Base-by-base conservation (phyloP, 2,113 vertebrate species). In the Coracopsis vasa region DNA sequence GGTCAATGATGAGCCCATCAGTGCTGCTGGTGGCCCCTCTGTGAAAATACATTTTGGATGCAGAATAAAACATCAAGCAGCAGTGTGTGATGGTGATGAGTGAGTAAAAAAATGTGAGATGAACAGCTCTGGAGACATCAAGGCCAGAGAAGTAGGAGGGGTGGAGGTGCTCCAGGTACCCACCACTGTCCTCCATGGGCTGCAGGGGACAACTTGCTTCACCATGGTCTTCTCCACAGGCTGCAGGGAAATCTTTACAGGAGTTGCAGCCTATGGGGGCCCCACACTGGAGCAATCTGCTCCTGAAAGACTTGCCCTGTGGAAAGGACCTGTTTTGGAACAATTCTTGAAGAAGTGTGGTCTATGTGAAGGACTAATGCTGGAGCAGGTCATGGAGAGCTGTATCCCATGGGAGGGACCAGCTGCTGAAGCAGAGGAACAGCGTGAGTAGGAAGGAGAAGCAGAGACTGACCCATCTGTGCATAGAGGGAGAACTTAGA, bases 221-320 rank as follows among this genome's bases (percentile, higher is more conserved):
- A 58, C 33, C 9, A 15, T 35, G 56, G 53, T 54, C 53, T 54
- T 54, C 53, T 54, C 53, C 18, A 33, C 18, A 33, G 29, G 53
- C 53, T 56, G 31, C 18, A 56, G 53, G 7, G 21, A 15, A 58
- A 58, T 35, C 33, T 35, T 35, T 35, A 15, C 21, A 47, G 27
- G 29, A 60, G 18, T 14, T 35, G 4, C 35, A 61, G 25, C 11
- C 37, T 0, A 0, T 45, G 25, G 6, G 6, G 7, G 2, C 33
- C 11, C 7, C 21, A 19, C 7, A 4, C 29, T 51, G 13, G 11
- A 65, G 5, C 9, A 39, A 1, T 54, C 14, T 44, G 23, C 17
- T 71, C 31, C 9, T 66, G 8, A 41, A 72, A 48, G 24, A 2
- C 8, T 54, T 41, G 13, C 9, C 15, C 12, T 2, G 7, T n/a